Percentiles rank a stretch among this genome's conserved stretches.
phyloP scores from a whole-genome alignment of 2,113 vertebrate species.

The Sterrhoptilus dennistouni region DNA sequence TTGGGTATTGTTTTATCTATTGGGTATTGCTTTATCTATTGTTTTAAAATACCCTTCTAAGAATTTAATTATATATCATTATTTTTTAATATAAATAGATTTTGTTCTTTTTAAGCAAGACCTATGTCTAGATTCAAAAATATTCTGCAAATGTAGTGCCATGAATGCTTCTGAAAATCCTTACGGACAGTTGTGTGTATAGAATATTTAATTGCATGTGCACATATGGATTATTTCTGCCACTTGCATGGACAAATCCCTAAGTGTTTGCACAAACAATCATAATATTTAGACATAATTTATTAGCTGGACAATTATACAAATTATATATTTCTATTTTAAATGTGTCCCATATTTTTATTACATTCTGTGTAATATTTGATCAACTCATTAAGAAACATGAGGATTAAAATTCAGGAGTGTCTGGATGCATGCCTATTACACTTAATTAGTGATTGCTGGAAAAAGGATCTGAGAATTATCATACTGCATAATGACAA shows the following conservation, averaged over 20 bases:
- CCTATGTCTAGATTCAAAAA: neutral
- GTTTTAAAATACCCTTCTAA: neutral
- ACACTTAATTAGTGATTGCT: conserved; percentile 25
- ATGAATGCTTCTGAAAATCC: neutral
- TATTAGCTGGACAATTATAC: conserved; percentile 35
- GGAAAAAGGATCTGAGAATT: neutral
- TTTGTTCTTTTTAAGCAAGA: neutral
- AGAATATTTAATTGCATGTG: neutral
- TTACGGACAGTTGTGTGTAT: neutral
- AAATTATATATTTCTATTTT: conserved; percentile 24
- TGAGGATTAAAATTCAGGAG: conserved; percentile 48
- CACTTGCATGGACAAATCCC: neutral
- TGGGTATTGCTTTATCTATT: neutral
- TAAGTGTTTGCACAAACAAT: neutral
- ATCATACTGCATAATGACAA: neutral
- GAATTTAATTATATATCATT: neutral
- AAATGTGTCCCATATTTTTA: neutral
- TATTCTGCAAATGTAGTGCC: neutral
- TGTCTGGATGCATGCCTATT: conserved; percentile 16
- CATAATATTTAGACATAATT: conserved; percentile 31
- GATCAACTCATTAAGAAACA: conserved; percentile 43
- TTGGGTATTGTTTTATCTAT: neutral
- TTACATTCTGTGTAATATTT: conserved; percentile 1
- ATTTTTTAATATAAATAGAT: neutral
- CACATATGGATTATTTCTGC: neutral